phyloP scores from a whole-genome alignment of 2,113 vertebrate genomes.

The Rhizomys pruinosus region DNA sequence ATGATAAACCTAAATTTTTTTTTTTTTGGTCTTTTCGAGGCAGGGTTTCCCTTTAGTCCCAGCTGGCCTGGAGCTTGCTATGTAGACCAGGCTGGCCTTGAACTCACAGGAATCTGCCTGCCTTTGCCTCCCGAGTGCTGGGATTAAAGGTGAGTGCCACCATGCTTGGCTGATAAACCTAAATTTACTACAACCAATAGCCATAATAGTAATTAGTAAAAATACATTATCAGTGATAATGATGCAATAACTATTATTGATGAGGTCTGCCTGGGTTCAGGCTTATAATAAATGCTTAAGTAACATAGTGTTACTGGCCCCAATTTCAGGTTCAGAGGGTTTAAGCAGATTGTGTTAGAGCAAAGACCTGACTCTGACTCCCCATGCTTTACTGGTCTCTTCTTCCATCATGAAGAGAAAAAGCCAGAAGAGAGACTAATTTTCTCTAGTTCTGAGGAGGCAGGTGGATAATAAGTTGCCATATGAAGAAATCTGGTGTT shows the following conservation, averaged over 20 bases:
- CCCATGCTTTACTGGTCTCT: not conserved
- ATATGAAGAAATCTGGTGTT: not conserved
- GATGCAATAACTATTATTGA: not conserved
- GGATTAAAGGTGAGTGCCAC: no score
- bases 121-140: no score
- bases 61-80: no score
- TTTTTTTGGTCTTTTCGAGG: no score
- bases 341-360: not conserved
- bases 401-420: not conserved
- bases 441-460: constrained; percentile 2
- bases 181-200: not conserved
- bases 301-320: not conserved
- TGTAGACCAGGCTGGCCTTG: no score
- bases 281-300: not conserved
- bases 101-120: no score
- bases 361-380: not conserved
- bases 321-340: constrained; percentile 7
- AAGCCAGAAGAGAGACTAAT: not conserved
- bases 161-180: no score
- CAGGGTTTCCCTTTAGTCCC: no score
- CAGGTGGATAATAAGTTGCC: not conserved
- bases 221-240: not conserved
- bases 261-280: not conserved
- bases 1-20: not conserved
- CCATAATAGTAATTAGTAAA: not conserved